A percentile compares a stretch with the other conserved stretches of the same genome.
These are phyloP conservation scores for Cygnus atratus DNA, from an alignment of 2,113 vertebrate genomes.

Conservation along the genomic window DNA sequence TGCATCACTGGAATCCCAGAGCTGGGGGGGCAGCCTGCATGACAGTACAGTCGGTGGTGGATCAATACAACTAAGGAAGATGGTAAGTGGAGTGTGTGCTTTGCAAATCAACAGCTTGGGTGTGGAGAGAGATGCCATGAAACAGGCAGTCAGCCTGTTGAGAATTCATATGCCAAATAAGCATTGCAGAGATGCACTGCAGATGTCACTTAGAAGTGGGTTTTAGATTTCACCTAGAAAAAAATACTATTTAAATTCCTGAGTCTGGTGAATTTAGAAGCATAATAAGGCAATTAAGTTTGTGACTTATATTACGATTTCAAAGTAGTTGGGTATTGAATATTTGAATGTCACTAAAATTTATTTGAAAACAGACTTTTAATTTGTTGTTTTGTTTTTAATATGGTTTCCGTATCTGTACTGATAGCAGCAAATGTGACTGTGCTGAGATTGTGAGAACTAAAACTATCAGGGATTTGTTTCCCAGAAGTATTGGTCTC, in stretches of 20 bases:
- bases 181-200: background rate
- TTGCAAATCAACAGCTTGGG: background rate
- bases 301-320: background rate
- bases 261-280: background rate
- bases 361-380: background rate
- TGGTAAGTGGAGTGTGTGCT: accelerated
- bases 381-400: background rate
- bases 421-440: background rate
- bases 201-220: background rate
- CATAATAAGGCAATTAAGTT: background rate
- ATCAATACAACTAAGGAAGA: background rate
- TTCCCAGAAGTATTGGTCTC: background rate
- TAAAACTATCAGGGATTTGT: background rate
- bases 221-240: background rate
- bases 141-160: background rate
- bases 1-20: accelerated
- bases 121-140: background rate
- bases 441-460: background rate
- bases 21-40: background rate
- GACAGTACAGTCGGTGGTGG: accelerated
- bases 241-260: background rate
- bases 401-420: background rate
- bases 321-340: background rate
- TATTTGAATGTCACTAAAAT: background rate
- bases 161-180: background rate